phyloP scores from a whole-genome alignment of 2,113 vertebrate genomes.

The Poeciliopsis prolifica region DNA sequence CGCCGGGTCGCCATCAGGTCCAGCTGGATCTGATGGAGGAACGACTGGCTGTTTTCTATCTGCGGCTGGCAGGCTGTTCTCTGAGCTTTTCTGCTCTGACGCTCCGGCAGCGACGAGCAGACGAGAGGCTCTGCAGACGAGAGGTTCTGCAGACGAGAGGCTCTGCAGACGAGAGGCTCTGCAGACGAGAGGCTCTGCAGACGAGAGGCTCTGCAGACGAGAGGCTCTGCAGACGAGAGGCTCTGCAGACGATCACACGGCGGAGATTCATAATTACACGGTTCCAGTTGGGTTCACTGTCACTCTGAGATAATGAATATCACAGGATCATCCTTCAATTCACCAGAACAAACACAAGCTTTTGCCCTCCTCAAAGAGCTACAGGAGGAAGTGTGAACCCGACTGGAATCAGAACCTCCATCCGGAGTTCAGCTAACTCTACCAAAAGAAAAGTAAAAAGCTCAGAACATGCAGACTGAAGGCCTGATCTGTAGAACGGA shows the following conservation, averaged over 20 bases:
- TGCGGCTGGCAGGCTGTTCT: slow-evolving; percentile 4
- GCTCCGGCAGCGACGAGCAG: slow-evolving; percentile 7
- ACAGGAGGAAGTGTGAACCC: too few species aligned
- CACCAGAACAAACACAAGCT: neutral
- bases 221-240: neutral
- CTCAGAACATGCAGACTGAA: too few species aligned
- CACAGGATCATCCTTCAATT: slow-evolving; percentile 17
- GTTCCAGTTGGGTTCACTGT: slow-evolving; percentile 20
- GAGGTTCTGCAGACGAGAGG: too few species aligned
- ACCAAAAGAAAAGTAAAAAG: too few species aligned
- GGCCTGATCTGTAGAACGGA: too few species aligned
- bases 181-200: too few species aligned
- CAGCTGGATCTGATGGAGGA: slow-evolving; percentile 8
- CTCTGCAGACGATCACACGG: slow-evolving; percentile 7
- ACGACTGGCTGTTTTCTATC: slow-evolving; percentile 15
- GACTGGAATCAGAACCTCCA: too few species aligned
- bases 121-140: too few species aligned
- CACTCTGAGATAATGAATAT: slow-evolving; percentile 31
- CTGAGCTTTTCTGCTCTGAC: slow-evolving; percentile 36
- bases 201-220: too few species aligned
- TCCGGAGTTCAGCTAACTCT: too few species aligned
- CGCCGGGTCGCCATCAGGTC: slow-evolving; percentile 27
- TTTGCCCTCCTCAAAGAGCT: neutral
- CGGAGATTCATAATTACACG: slow-evolving; percentile 28
- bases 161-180: too few species aligned